Evolutionary conservation across 2,797 vertebrate genomes (phyloP), one percentile per base, ranked within the genome.

Genomic region (Leptoclinus maculatus): DNA sequence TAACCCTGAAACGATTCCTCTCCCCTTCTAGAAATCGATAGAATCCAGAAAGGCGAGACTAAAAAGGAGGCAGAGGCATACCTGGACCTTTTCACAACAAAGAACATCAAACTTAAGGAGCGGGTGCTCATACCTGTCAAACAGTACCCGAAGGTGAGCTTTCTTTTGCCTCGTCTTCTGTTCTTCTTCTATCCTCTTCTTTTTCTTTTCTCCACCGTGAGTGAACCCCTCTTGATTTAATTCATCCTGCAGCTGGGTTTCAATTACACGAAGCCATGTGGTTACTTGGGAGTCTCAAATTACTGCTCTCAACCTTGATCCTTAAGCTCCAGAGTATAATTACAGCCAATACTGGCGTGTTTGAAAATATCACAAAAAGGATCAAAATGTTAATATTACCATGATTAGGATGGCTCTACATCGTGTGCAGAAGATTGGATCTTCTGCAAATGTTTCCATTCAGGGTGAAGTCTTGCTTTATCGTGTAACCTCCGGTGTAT

Each of bases 71-170:
- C 95, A 0, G 97, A 99, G 76, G 90, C 95, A 49, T 99, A 99
- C 91, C 91, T 99, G 96, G 98, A 99, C 93, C 96, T 99, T 82
- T 98, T 99, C 94, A 98, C 97, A 79, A 97, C 97, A 76, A 99
- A 99, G 94, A 99, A 98, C 80, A 97, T 99, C 95, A 99, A 99
- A 73, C 96, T 99, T 83, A 99, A 99, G 89, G 98, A 99, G 72
- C 96, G 98, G 23, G 97, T 99, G 79, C 96, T 99, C 90, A 99
- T 99, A 88, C 98, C 98, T 66, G 97, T 99, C 87, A 98, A 99
- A 86, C 97, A 98, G 86, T 99, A 99, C 89, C 98, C 98, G 23
- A 99, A 98, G 97, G 98, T 99, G 92, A 96, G 96, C 70, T 25
- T 14, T 57, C 34, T 65, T 21, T 56, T 34, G 56, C 65, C 66